These are phyloP conservation scores for Apaloderma vittatum DNA, from an alignment of 2,113 vertebrate genomes.

Conservation along the genomic window DNA sequence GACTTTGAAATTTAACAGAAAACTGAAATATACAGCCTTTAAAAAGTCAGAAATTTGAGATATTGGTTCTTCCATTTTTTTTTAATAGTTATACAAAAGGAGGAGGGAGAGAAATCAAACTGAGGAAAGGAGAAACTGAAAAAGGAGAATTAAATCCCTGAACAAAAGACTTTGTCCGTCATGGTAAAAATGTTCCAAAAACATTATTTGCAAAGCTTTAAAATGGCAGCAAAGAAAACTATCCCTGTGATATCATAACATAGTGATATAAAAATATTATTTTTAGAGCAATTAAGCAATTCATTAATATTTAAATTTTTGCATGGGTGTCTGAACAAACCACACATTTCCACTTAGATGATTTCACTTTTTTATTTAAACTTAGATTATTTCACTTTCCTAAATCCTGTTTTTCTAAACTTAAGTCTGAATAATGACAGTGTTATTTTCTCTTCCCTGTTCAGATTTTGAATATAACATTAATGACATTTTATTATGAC, in stretches of 20 bases:
- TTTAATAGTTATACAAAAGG: background rate
- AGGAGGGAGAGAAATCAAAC: background rate
- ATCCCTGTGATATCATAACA: background rate
- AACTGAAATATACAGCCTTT: background rate
- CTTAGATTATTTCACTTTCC: background rate
- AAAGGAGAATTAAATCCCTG: background rate
- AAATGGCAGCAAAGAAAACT: background rate
- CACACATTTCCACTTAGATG: background rate
- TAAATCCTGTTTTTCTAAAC: background rate
- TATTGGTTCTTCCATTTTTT: background rate
- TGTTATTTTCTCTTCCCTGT: background rate
- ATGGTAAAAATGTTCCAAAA: background rate
- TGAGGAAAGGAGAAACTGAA: background rate
- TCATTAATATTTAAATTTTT: background rate
- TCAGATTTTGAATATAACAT: constrained; percentile 22
- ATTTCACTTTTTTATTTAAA: background rate
- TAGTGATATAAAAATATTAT: background rate
- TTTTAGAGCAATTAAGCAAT: background rate
- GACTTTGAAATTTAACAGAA: background rate
- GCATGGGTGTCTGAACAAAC: background rate
- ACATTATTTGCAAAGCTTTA: background rate
- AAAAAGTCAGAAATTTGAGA: background rate
- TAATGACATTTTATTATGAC: constrained; percentile 36
- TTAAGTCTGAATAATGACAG: background rate
- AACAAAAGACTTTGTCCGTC: background rate